Conservation (phyloP, 2,797 vertebrate species). For the Neosilurus hyrtlii region DNA sequence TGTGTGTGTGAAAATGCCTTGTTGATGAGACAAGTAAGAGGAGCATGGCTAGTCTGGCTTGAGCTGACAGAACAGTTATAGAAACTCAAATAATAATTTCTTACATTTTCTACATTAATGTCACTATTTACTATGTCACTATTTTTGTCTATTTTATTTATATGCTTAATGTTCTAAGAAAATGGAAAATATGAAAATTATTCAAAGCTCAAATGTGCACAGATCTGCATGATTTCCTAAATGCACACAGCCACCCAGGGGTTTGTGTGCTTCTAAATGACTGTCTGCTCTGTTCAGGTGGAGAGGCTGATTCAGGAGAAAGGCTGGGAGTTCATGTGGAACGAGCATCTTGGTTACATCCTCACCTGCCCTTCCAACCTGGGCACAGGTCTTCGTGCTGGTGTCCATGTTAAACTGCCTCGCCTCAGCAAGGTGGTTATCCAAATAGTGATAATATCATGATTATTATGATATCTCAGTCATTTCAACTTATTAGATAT, state of each 20-base stretch:
- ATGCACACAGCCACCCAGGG: neutral
- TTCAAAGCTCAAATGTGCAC: no score
- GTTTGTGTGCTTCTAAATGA: neutral
- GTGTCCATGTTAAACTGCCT: conserved; percentile 93
- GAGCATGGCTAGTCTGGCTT: neutral
- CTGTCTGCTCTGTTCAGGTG: conserved; percentile 74
- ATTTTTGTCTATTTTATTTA: neutral
- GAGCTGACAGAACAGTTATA: neutral
- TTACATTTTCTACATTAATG: neutral
- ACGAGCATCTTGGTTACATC: conserved; percentile 89
- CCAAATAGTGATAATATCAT: neutral
- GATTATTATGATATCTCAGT: neutral
- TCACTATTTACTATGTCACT: neutral
- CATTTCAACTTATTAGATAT: neutral
- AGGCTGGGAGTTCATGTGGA: conserved; percentile 99
- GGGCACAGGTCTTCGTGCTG: conserved; percentile 92
- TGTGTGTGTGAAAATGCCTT: neutral
- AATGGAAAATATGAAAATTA: neutral
- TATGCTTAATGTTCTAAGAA: neutral
- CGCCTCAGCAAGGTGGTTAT: conserved; percentile 85
- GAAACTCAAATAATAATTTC: neutral
- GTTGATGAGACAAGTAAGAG: neutral
- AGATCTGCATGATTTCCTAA: neutral
- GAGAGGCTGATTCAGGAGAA: conserved; percentile 90
- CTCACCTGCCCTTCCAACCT: conserved; percentile 97